Evolutionary conservation across 2,797 vertebrate genomes (phyloP).

Genomic region (Parotocinclus haroldoi): DNA sequence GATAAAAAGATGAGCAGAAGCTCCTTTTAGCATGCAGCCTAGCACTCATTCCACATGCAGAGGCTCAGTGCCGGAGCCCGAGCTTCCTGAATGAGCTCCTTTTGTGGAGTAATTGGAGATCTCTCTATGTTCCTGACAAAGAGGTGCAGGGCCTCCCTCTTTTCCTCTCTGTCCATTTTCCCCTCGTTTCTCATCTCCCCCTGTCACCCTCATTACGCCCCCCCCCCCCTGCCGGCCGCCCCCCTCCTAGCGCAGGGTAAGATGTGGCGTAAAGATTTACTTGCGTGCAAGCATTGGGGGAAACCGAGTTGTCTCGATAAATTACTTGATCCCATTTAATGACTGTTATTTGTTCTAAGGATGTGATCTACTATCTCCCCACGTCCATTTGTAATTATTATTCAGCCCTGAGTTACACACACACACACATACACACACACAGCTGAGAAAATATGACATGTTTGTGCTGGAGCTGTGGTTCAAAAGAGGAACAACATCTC

Average conservation of each 20-base stretch:
- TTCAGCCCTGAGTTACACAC: constrained; percentile 24
- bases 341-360: too few relatives aligned
- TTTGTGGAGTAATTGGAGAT: constrained; percentile 87
- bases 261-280: constrained; percentile 36
- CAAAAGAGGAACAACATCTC: constrained; percentile 14
- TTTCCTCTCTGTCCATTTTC: constrained; percentile 32
- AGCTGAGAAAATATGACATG: constrained; percentile 50
- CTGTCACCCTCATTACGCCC: constrained; percentile 42
- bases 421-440: constrained; percentile 36
- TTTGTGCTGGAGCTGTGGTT: constrained; percentile 35
- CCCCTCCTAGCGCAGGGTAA: constrained; percentile 16
- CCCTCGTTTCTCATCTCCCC: constrained; percentile 25
- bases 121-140: constrained; percentile 68
- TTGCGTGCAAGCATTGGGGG: neutral
- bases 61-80: constrained; percentile 69
- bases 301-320: too few relatives aligned
- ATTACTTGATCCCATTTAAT: too few relatives aligned
- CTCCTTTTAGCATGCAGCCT: constrained; percentile 58
- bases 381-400: constrained; percentile 6
- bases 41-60: constrained; percentile 74
- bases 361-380: neutral
- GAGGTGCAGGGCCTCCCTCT: constrained; percentile 53
- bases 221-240: constrained; percentile 24
- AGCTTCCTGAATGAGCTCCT: constrained; percentile 81
- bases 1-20: too few relatives aligned